phyloP scores from a whole-genome alignment of 1,140 invertebrate genomes.

The Brachionus plicatilis region DNA sequence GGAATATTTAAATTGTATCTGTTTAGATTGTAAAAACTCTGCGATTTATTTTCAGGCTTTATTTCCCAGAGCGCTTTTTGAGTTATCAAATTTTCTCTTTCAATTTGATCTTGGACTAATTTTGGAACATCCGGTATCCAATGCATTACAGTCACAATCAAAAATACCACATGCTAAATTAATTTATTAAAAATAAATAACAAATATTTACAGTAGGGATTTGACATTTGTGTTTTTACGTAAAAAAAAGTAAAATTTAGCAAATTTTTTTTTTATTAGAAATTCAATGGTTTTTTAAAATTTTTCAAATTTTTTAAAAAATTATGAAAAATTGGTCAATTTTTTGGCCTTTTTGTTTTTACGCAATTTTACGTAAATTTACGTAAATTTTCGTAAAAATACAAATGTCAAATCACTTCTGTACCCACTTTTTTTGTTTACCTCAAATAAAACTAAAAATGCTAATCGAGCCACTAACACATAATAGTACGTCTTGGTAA shows the following conservation, averaged over 20 bases:
- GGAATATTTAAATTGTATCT: background rate
- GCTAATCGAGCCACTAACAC: constrained; percentile 35
- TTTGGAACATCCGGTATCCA: constrained; percentile 41
- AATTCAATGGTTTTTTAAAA: too few species aligned
- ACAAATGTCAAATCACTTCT: too few species aligned
- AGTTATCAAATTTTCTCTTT: constrained; percentile 40
- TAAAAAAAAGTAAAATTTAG: too few species aligned
- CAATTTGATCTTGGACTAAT: constrained; percentile 32
- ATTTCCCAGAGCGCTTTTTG: constrained; percentile 29
- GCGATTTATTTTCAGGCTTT: constrained; percentile 18
- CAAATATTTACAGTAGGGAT: too few species aligned
- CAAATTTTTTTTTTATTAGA: background rate
- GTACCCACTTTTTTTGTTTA: background rate
- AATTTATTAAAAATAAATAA: too few species aligned
- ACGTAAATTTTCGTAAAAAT: too few species aligned
- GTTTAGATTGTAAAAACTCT: background rate
- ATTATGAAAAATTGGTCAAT: too few species aligned
- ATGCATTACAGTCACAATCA: constrained; percentile 24
- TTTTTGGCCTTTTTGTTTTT: too few species aligned
- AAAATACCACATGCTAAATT: constrained; percentile 39
- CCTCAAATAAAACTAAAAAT: constrained; percentile 39
- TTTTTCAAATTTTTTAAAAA: too few species aligned
- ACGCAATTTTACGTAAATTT: too few species aligned
- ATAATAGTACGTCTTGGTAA: constrained; percentile 21
- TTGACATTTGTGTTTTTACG: too few species aligned